These are phyloP conservation scores for Pithys albifrons DNA, from an alignment of 2,113 vertebrate species.

Conservation along the genomic window DNA sequence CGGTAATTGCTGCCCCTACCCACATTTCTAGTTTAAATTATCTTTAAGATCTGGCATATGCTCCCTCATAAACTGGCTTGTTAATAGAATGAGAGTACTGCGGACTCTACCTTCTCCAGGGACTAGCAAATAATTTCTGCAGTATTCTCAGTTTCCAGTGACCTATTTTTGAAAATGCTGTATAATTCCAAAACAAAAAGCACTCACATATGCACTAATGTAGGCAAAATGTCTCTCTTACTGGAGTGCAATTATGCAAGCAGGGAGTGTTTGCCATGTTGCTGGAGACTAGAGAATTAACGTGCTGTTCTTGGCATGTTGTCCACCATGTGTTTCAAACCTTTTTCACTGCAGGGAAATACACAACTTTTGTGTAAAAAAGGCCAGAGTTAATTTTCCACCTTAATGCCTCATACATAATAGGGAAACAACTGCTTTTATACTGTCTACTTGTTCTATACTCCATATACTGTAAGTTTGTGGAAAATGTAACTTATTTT, in stretches of 20 bases:
- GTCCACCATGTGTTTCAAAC: neutral
- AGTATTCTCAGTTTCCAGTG: slow-evolving; percentile 33
- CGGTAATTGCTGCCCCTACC: neutral
- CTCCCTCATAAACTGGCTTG: neutral
- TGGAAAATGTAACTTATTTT: neutral
- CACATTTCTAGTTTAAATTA: neutral
- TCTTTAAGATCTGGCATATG: neutral
- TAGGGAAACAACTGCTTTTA: neutral
- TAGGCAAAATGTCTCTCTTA: slow-evolving; percentile 4
- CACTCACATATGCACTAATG: neutral
- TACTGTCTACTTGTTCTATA: neutral
- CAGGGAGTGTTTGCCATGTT: neutral
- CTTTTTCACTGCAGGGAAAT: neutral
- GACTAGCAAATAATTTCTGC: slow-evolving; percentile 48
- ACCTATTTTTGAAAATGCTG: slow-evolving; percentile 29
- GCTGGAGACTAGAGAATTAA: slow-evolving; percentile 12
- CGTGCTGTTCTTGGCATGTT: neutral
- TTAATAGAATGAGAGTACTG: slow-evolving; percentile 16
- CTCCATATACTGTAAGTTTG: neutral
- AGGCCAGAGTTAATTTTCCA: neutral
- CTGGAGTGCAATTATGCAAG: slow-evolving; percentile 11
- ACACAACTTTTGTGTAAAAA: neutral
- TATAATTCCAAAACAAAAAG: slow-evolving; percentile 21
- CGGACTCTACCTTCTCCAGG: slow-evolving; percentile 16
- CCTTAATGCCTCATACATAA: neutral